Conservation (phyloP, 2,113 vertebrate genomes). For the Thamnaconus septentrionalis region DNA sequence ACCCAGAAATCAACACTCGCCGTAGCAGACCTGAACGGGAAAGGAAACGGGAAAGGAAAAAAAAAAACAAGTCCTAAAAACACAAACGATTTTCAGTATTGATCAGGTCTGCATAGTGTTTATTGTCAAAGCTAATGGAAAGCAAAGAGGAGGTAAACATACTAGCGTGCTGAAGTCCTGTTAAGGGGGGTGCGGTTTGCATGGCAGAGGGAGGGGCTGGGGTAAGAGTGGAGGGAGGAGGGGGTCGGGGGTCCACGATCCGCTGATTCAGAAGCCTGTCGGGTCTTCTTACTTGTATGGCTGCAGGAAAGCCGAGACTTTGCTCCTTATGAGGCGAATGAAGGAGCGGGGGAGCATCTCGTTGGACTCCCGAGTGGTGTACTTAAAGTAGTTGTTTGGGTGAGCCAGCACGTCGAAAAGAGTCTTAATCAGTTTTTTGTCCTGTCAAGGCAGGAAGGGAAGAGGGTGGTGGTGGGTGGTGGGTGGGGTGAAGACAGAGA, state of each 20-base stretch:
- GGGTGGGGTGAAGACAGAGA: too few relatives aligned
- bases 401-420: slow-evolving; percentile 97
- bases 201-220: background rate
- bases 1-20: slow-evolving; percentile 37
- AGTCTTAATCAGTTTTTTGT: slow-evolving; percentile 99
- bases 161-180: slow-evolving; percentile 56
- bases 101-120: slow-evolving; percentile 71
- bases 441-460: slow-evolving; percentile 71
- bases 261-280: slow-evolving; percentile 8
- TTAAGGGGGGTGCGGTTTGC: slow-evolving; percentile 5
- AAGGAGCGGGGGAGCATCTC: slow-evolving; percentile 98
- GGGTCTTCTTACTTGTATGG: slow-evolving; percentile 89
- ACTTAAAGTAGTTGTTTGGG: slow-evolving; percentile 98
- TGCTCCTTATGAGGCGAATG: slow-evolving; percentile 97
- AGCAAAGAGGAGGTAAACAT: slow-evolving; percentile 47
- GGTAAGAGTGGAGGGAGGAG: slow-evolving; percentile 2
- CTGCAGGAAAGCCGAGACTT: slow-evolving; percentile 95
- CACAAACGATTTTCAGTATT: slow-evolving; percentile 32
- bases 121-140: slow-evolving; percentile 65
- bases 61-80: slow-evolving; percentile 13
- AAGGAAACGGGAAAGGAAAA: slow-evolving; percentile 27
- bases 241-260: slow-evolving; percentile 15
- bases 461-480: background rate
- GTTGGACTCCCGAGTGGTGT: slow-evolving; percentile 94
- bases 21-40: slow-evolving; percentile 48